These are phyloP conservation scores for Clanis bilineata DNA, from an alignment of 2,888 invertebrate genomes.

Conservation along the genomic window DNA sequence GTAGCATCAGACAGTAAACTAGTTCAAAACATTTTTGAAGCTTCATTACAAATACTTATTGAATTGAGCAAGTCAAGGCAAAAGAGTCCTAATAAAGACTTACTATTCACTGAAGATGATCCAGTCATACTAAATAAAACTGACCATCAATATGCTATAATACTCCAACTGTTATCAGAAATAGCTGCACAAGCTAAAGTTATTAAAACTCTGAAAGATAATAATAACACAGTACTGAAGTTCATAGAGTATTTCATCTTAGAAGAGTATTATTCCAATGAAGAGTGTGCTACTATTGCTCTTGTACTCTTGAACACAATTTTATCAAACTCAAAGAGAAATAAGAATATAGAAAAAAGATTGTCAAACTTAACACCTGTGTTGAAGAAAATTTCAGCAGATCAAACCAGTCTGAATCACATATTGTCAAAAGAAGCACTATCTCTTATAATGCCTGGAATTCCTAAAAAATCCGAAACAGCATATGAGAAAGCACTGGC, in stretches of 20 bases:
- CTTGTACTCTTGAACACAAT: constrained; percentile 69
- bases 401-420: constrained; percentile 46
- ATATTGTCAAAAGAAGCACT: constrained; percentile 64
- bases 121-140: constrained; percentile 46
- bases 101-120: constrained; percentile 59
- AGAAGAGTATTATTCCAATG: constrained; percentile 41
- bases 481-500: constrained; percentile 84
- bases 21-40: constrained; percentile 52
- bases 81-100: constrained; percentile 45
- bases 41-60: constrained; percentile 52
- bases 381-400: constrained; percentile 46
- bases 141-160: constrained; percentile 65
- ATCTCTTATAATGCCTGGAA: constrained; percentile 47
- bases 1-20: constrained; percentile 40
- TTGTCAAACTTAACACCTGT: constrained; percentile 54
- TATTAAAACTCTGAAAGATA: constrained; percentile 61
- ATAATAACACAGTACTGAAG: constrained; percentile 66
- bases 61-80: constrained; percentile 46
- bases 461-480: constrained; percentile 42
- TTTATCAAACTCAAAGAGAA: constrained; percentile 50
- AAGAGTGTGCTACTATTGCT: constrained; percentile 68
- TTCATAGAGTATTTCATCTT: constrained; percentile 74
- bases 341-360: constrained; percentile 37
- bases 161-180: constrained; percentile 77
- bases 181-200: constrained; percentile 72